phyloP scores from a whole-genome alignment of 2,888 invertebrate species.

The Julus scanicus region DNA sequence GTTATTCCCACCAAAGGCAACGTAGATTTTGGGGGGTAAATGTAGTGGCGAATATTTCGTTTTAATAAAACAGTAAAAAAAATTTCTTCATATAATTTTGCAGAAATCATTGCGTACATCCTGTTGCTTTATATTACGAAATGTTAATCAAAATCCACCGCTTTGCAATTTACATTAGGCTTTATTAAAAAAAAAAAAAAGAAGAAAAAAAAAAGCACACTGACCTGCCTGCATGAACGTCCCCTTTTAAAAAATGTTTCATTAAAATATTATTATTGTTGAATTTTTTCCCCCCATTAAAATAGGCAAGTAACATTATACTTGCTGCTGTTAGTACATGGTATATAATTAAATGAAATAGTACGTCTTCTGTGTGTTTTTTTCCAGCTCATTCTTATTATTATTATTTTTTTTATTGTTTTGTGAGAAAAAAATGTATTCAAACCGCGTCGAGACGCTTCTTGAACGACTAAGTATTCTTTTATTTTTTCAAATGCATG shows the following conservation, averaged over 20 bases:
- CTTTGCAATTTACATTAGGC: neutral
- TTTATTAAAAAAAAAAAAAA: too few relatives aligned
- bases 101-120: neutral
- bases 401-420: neutral
- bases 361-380: neutral
- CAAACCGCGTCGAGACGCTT: neutral
- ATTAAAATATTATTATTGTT: conserved; percentile 38
- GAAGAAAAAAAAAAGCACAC: neutral
- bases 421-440: neutral
- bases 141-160: neutral
- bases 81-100: neutral
- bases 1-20: neutral
- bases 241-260: conserved; percentile 16
- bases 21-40: neutral
- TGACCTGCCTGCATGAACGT: conserved; percentile 1
- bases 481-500: neutral
- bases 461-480: neutral
- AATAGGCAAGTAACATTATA: neutral
- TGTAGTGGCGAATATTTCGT: neutral
- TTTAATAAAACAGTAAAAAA: neutral
- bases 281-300: neutral
- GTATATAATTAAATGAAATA: conserved; percentile 21
- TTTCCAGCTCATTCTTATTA: neutral
- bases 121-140: neutral
- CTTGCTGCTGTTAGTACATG: neutral